A percentile compares a stretch with the other conserved stretches of the same genome.
phyloP scores from a whole-genome alignment of 2,797 vertebrate genomes.

The Tinamus major region DNA sequence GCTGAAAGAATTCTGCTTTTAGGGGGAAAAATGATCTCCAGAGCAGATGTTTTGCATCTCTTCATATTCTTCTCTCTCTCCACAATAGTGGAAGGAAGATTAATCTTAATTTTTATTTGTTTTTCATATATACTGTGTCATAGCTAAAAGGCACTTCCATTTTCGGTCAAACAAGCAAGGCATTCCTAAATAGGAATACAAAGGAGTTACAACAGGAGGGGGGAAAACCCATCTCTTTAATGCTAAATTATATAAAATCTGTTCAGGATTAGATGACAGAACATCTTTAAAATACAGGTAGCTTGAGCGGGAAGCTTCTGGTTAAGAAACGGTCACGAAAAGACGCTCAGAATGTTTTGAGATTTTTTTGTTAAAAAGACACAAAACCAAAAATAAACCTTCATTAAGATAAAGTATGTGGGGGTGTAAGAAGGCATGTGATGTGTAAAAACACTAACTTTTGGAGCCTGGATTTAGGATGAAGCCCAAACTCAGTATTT shows the following conservation, averaged over 20 bases:
- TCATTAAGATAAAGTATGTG: not conserved
- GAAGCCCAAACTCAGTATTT: not conserved
- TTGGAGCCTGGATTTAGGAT: not conserved
- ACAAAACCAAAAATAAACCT: not conserved
- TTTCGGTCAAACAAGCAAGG: conserved; percentile 77
- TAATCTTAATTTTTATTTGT: conserved; percentile 76
- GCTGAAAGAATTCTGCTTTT: conserved; percentile 66
- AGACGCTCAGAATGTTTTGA: not conserved
- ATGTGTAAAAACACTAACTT: not conserved
- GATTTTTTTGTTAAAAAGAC: not conserved
- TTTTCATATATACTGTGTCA: conserved; percentile 74
- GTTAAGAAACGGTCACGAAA: not conserved
- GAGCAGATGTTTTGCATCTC: conserved; percentile 67
- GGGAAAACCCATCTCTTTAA: conserved; percentile 47
- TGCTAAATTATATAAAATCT: conserved; percentile 27
- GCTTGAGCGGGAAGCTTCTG: not conserved
- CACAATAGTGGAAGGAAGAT: conserved; percentile 70
- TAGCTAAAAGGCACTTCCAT: conserved; percentile 76
- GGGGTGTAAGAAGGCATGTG: not conserved
- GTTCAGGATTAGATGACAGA: not conserved
- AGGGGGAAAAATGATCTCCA: conserved; percentile 62
- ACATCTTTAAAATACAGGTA: conserved; percentile 28
- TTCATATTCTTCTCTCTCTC: conserved; percentile 60
- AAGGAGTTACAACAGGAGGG: conserved; percentile 62
- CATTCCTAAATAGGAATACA: conserved; percentile 79